phyloP scores from a whole-genome alignment of 2,888 invertebrate genomes.

The Chelonus formosanus region DNA sequence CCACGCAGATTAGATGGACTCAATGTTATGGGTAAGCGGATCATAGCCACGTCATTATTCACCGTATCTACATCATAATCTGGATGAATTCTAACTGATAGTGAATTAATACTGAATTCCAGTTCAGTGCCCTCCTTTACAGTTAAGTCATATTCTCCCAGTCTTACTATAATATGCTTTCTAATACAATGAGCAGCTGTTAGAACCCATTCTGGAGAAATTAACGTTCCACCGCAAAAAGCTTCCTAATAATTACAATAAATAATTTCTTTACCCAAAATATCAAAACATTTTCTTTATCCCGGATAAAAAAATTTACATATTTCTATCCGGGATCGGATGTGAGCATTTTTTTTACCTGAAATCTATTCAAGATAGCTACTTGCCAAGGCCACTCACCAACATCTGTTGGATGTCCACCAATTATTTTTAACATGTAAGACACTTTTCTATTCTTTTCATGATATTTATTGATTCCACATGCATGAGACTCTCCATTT shows the following conservation, averaged over 20 bases:
- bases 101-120: constrained; percentile 73
- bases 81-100: constrained; percentile 81
- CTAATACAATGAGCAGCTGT: constrained; percentile 89
- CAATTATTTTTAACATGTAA: constrained; percentile 78
- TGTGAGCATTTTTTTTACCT: constrained; percentile 67
- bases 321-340: too few species aligned
- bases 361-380: constrained; percentile 84
- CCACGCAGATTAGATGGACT: constrained; percentile 66
- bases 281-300: too few species aligned
- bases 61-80: constrained; percentile 88
- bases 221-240: constrained; percentile 87
- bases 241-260: constrained; percentile 71
- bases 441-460: constrained; percentile 52
- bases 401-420: constrained; percentile 80
- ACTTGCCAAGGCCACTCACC: constrained; percentile 97
- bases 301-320: too few species aligned
- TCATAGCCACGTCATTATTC: constrained; percentile 90
- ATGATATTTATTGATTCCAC: constrained; percentile 48
- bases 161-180: constrained; percentile 78
- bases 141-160: constrained; percentile 87
- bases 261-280: not conserved
- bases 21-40: constrained; percentile 70
- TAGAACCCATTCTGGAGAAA: constrained; percentile 83
- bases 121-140: constrained; percentile 79
- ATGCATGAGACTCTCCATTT: constrained; percentile 27